Base-by-base conservation (phyloP, 1,140 invertebrate genomes). In the Drosophila chauvacae region DNA sequence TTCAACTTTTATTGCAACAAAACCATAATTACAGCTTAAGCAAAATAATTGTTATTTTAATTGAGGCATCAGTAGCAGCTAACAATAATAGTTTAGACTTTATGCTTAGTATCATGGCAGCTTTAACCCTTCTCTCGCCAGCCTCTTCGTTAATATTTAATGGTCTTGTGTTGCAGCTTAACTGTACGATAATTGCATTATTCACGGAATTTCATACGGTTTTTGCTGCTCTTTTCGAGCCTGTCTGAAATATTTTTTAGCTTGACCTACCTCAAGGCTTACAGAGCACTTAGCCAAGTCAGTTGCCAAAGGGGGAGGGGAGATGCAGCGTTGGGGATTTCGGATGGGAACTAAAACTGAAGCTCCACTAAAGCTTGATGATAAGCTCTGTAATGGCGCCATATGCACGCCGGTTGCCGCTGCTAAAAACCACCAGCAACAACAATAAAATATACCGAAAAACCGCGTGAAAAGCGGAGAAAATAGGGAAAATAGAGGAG, bases 251-350 rank as follows among this genome's bases (percentile, higher is more conserved):
- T 50, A 55, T 75, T 75, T 73, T 62, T 23, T 56, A 56, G 47
- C 70, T 64, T 75, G 72, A 75, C 72, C 72, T 75, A 75, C 72
- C 72, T 75, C 72, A 75, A 75, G 72, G 72, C 50, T 75, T 71
- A 72, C 26, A 26, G 39, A 64, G 71, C 62, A 69, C 53, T 77
- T 73, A 73, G 62, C 47, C 72, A 18, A 66, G 62, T 39, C 47
- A 35, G 37, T 33, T 39, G 42, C 14, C 26, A 48, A 23, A 28
- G 3, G 26, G 16, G 26, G 10, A 18, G 9, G 26, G 23, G 3
- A 20, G 28, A 37, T 14, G 33, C 23, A 16, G 20, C 39, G 35
- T 39, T 39, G 33, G 44, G 35, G 37, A 16, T 23, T 41, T 63
- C 16, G 14, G 35, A 44, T 41, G 53, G 37, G 23, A 44, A 44